Conservation (phyloP, 1,140 invertebrate species). For the Melipona quadrifasciata region DNA sequence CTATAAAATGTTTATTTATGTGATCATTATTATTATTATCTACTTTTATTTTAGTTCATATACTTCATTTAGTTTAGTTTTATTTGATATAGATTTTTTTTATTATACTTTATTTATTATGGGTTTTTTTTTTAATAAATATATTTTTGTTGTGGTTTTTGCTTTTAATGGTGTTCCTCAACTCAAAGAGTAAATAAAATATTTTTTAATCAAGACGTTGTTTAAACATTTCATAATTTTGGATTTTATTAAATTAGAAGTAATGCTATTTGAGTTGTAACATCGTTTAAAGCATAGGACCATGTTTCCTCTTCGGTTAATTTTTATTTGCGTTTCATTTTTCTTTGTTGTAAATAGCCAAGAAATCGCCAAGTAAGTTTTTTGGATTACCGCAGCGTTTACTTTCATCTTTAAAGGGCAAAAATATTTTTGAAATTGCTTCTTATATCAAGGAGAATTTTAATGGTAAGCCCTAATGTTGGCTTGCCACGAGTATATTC, state of each 20-base stretch:
- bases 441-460: constrained; percentile 83
- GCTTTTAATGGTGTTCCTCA: neutral
- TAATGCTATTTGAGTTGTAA: neutral
- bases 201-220: neutral
- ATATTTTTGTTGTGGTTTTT: neutral
- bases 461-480: constrained; percentile 79
- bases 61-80: constrained; percentile 29
- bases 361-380: constrained; percentile 78
- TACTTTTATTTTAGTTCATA: neutral
- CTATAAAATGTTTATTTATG: constrained; percentile 9
- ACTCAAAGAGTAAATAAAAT: neutral
- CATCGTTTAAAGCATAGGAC: neutral
- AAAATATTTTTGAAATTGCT: constrained; percentile 82
- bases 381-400: constrained; percentile 81
- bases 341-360: constrained; percentile 77
- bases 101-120: constrained; percentile 25
- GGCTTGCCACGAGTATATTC: constrained; percentile 55
- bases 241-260: neutral
- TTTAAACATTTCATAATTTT: neutral
- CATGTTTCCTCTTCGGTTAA: constrained; percentile 42
- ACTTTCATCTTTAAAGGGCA: constrained; percentile 80
- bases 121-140: constrained; percentile 61
- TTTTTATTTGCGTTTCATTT: constrained; percentile 59
- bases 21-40: neutral
- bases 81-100: constrained; percentile 62